phyloP scores from a whole-genome alignment of 2,797 vertebrate species.

The Notoglanidium macrostoma region DNA sequence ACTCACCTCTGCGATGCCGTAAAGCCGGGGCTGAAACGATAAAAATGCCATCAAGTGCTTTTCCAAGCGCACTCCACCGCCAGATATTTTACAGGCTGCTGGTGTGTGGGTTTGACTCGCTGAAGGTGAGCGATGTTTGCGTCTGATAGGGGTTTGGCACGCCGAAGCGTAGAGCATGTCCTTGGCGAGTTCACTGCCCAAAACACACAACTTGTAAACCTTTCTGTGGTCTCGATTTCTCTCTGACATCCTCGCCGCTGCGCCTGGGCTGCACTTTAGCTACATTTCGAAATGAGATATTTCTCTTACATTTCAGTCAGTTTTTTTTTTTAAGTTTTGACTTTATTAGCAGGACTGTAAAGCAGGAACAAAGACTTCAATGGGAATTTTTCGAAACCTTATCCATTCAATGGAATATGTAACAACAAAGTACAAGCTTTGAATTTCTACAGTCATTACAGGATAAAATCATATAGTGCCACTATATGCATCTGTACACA shows the following conservation, averaged over 20 bases:
- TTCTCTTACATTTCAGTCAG: background rate
- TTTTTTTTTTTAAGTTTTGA: background rate
- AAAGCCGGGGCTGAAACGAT: background rate
- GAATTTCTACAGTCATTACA: too few relatives aligned
- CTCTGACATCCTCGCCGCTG: background rate
- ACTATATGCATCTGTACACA: too few relatives aligned
- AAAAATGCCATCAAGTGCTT: background rate
- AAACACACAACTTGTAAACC: background rate
- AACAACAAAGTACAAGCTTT: background rate
- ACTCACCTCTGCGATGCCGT: background rate
- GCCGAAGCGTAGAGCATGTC: background rate
- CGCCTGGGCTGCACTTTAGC: background rate
- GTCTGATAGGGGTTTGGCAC: constrained; percentile 8
- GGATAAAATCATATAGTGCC: background rate
- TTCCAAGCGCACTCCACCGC: background rate
- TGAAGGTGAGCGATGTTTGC: constrained; percentile 15
- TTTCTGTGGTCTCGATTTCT: background rate
- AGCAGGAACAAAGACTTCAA: background rate
- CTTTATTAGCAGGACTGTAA: background rate
- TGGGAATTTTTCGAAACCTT: background rate
- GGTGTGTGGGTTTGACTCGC: background rate
- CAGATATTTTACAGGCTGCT: constrained; percentile 23
- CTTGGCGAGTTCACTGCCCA: background rate
- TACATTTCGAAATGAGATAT: background rate
- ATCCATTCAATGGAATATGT: too few relatives aligned